These are phyloP conservation scores for Thunnus thynnus DNA, from an alignment of 2,113 vertebrate species.

Conservation along the genomic window DNA sequence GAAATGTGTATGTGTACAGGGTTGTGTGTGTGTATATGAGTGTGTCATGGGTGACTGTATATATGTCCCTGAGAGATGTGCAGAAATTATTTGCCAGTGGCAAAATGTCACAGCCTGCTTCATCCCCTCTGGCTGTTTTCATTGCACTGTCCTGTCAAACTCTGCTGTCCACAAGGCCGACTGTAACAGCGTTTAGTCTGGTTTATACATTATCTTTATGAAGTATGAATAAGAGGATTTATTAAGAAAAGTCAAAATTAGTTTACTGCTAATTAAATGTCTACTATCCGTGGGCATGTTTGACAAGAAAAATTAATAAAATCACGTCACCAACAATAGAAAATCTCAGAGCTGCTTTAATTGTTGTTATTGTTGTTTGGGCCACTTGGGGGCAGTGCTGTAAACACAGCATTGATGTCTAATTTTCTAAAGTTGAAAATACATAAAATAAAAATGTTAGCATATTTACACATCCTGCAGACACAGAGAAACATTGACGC, in stretches of 20 bases:
- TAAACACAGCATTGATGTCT: too few species aligned
- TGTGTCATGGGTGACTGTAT: not conserved
- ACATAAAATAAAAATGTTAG: too few species aligned
- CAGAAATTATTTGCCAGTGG: constrained; percentile 36
- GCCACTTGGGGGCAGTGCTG: too few species aligned
- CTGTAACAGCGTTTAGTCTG: not conserved
- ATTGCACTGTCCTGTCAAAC: not conserved
- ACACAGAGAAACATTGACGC: too few species aligned
- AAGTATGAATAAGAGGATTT: not conserved
- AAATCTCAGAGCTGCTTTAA: too few species aligned
- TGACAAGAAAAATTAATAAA: too few species aligned
- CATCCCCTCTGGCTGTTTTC: constrained; percentile 27
- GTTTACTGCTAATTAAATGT: not conserved
- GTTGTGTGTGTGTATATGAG: not conserved
- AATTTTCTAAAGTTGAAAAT: too few species aligned
- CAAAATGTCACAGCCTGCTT: constrained; percentile 47
- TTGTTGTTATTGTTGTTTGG: too few species aligned
- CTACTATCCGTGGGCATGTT: not conserved
- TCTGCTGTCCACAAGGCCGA: not conserved
- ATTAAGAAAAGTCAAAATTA: not conserved
- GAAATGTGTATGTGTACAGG: not conserved
- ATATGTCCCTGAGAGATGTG: constrained; percentile 15
- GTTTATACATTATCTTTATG: not conserved
- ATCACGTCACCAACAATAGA: too few species aligned
- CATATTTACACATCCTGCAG: too few species aligned